Evolutionary conservation across 2,888 invertebrate species (phyloP), one percentile per base, ranked within the genome.

Genomic region (Uropetala carovei): DNA sequence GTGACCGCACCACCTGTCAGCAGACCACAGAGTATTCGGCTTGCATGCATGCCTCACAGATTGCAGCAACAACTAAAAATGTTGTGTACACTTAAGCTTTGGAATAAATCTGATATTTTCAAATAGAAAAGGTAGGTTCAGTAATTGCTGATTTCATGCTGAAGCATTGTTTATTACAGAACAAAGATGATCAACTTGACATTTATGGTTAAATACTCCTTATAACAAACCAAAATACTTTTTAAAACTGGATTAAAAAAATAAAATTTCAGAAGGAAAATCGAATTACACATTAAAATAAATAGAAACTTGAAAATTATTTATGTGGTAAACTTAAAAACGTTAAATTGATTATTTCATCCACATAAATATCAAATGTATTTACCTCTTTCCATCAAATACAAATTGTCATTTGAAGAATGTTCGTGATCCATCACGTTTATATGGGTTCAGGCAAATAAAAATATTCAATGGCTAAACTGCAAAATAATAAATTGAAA

Each of bases 301-400:
- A n/a, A 18, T 64, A 64, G 11, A 8, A 11, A 64, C 64, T 64
- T 18, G n/a, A n/a, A 5, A n/a, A 64, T 16, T 10, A 18, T 64
- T n/a, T 64, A 11, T 64, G n/a, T 16, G 9, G 7, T 64, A n/a
- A 16, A n/a, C 5, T 64, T 64, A 64, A 8, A 18, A n/a, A 5
- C 7, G 16, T 16, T 5, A 7, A 16, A 64, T n/a, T n/a, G n/a
- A n/a, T 64, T 64, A 64, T 64, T 64, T 16, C n/a, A n/a, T 64
- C n/a, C n/a, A n/a, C n/a, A 11, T 10, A 64, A 9, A 11, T 18
- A 64, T 14, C 30, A 4, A n/a, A n/a, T 10, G 14, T 86, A 13
- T 59, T n/a, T 43, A 89, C 89, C 64, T 89, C 89, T 68, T 89
- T 89, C 89, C 64, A 89, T 89, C n/a, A 89, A 30, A 89, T 89